Evolutionary conservation across 2,797 vertebrate species (phyloP), one percentile per base, ranked within the genome.

Genomic region (Lagodon rhomboides): DNA sequence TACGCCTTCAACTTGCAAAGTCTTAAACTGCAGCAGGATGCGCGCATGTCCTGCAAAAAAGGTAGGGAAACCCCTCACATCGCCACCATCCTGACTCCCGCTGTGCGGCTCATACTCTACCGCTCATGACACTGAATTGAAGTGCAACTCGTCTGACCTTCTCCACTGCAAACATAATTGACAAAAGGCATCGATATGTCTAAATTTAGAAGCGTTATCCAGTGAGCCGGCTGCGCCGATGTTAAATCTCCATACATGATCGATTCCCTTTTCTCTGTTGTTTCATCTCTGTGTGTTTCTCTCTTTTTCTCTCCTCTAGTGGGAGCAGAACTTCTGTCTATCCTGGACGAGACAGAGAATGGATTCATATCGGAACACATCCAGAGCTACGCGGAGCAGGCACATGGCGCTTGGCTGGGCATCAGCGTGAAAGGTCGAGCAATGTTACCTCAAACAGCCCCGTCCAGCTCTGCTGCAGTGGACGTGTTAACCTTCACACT

Each of bases 311-410:
- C 12, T 70, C 18, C 79, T 34, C 4, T 87, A 99, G 98, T 92
- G 60, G 97, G 98, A 7, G 96, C 97, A 7, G 93, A 95, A 0
- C 95, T 99, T 76, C 94, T 99, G 80, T 97, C 98, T 23, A 97
- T 99, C 85, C 89, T 96, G 88, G 98, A 99, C 11, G 98, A 99
- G 88, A 96, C 89, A 3, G 98, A 99, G 92, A 99, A 99, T 0
- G 88, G 96, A 60, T 99, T 99, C 12, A 92, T 99, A 69, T 98
- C 96, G 98, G 97, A 99, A 77, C 97, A 99, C 68, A 97, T 99
- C 68, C 97, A 99, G 93, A 94, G 94, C 0, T 96, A 95, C 0
- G 95, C 97, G 66, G 96, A 96, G 23, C 95, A 96, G 64, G 96
- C 96, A 44, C 91, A 94, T 16, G 98, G 98, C 0, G 98, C 97